A percentile compares a stretch with the other conserved stretches of the same genome.
Evolutionary conservation across 2,113 vertebrate genomes (phyloP).

Genomic region (Cyprinodon tularosa): DNA sequence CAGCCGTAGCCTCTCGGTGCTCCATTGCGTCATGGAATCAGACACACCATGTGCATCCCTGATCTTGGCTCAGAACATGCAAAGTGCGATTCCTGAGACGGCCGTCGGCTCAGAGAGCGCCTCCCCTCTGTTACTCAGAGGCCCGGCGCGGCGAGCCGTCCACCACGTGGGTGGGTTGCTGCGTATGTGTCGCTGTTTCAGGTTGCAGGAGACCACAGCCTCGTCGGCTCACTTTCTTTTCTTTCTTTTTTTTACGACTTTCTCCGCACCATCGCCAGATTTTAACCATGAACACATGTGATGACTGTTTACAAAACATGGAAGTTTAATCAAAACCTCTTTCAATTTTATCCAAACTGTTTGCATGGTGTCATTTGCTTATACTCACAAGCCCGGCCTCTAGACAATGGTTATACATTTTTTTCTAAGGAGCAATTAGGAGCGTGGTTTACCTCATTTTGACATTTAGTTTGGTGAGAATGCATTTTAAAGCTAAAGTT

Average conservation of each 20-base stretch:
- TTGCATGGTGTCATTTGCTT: constrained; percentile 69
- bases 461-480: neutral
- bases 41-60: constrained; percentile 45
- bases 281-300: constrained; percentile 64
- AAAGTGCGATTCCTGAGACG: constrained; percentile 33
- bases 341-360: constrained; percentile 64
- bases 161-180: constrained; percentile 54
- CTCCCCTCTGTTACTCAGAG: constrained; percentile 6
- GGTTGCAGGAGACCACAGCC: constrained; percentile 11
- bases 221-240: constrained; percentile 30
- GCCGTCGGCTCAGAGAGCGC: constrained; percentile 24
- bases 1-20: constrained; percentile 34
- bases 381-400: constrained; percentile 58
- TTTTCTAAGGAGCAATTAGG: constrained; percentile 25
- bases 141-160: constrained; percentile 6
- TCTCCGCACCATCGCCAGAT: constrained; percentile 36
- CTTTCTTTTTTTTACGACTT: neutral
- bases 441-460: constrained; percentile 12
- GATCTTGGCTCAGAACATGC: constrained; percentile 42
- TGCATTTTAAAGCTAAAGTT: neutral
- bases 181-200: constrained; percentile 26
- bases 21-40: constrained; percentile 68
- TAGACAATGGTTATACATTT: constrained; percentile 37
- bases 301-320: constrained; percentile 67
- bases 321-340: constrained; percentile 68